Base-by-base conservation (phyloP, 2,888 invertebrate genomes). In the Chrysodeixis includens region DNA sequence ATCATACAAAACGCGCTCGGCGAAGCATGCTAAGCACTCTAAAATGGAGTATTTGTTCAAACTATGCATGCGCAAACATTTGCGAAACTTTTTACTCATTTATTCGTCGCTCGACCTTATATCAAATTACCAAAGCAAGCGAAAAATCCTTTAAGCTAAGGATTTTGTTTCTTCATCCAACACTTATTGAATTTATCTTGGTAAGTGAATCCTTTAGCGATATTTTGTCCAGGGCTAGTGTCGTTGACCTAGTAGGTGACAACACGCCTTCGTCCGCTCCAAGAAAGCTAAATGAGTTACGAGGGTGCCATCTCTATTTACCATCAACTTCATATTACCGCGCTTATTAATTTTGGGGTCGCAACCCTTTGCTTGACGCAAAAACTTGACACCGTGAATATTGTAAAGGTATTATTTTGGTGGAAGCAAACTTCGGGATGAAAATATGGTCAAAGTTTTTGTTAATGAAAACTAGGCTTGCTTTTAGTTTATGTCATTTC, bases 261-360 rank as follows among this genome's bases (percentile, higher is more conserved):
- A 55, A 55, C 55, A 56, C 54, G 62, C 60, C 58, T 56, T 52
- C 60, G 68, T 54, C 40, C 58, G 14, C 22, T 44, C 40, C 30
- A 53, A 76, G 74, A 78, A 65, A 68, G 75, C 52, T 51, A 65
- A 67, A 52, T 61, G 60, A 67, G 35, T 69, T 58, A 74, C 46
- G 56, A 64, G 71, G 68, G 76, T 68, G 57, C 16, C 56, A 58
- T 69, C 67, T 68, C 73, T 78, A 81, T 79, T 82, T 79, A 79
- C 73, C 69, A 76, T 74, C 67, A 71, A 73, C 75, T 76, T 78
- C 75, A 64, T 81, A 75, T 75, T 78, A 75, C 82, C 54, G 76
- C 62, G 70, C 70, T 75, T 79, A 82, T 83, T 81, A 78, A 75
- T 79, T 76, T 72, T 63, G 61, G 74, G 76, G 66, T 72, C 57